Conservation (phyloP, 2,888 invertebrate species). For the Drosophila yooni region DNA sequence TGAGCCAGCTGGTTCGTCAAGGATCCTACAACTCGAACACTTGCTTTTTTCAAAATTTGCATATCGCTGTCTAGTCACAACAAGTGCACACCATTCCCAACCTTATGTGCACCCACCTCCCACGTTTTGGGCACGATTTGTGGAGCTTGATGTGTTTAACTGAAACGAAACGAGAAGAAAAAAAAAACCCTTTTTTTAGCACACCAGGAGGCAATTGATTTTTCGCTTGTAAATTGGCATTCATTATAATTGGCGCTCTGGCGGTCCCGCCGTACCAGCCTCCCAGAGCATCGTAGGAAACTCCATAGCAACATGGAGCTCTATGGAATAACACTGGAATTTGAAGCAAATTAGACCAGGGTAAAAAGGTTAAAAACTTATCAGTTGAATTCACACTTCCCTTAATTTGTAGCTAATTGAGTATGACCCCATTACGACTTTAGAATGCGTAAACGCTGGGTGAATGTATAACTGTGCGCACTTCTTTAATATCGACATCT, state of each 20-base stretch:
- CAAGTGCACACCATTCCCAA: not conserved
- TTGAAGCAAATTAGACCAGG: not conserved
- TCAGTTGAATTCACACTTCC: not conserved
- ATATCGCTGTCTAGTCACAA: constrained; percentile 2
- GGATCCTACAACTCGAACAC: not conserved
- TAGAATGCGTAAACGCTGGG: not conserved
- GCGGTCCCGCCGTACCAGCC: not conserved
- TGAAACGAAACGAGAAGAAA: not conserved
- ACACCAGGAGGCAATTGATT: not conserved
- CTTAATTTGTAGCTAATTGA: not conserved
- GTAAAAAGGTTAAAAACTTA: not conserved
- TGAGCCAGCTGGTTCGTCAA: not conserved
- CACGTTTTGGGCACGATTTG: not conserved
- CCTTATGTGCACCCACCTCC: not conserved
- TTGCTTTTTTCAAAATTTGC: constrained; percentile 1
- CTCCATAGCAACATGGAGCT: not conserved
- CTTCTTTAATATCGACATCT: not conserved
- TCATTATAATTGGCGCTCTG: not conserved
- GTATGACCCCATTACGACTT: not conserved
- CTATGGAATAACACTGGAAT: not conserved
- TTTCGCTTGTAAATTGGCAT: not conserved
- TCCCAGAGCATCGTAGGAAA: not conserved
- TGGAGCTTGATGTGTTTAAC: not conserved
- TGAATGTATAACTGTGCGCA: not conserved
- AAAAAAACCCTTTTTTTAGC: not conserved